Evolutionary conservation across 2,888 invertebrate species (phyloP), one percentile per base, ranked within the genome.

Genomic region (Lottia scabra): DNA sequence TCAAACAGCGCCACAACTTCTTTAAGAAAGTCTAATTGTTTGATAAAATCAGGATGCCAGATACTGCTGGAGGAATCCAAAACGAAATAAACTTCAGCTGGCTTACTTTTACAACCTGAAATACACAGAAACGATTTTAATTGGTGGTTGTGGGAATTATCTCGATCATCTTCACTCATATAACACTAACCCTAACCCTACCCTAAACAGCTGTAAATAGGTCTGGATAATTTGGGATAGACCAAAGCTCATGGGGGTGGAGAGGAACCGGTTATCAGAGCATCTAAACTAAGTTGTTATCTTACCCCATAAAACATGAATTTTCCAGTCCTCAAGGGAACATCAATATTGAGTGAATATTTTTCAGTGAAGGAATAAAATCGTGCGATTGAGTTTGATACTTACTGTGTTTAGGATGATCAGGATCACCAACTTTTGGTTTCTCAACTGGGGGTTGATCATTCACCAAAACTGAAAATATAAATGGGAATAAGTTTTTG

Each of bases 1-100:
- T 75, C 73, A 43, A 80, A 78, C 44, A 75, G 45, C 12, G 68
- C 72, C 6, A 75, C 70, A 2, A 81, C 76, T 63, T 78, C 68
- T 4, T 64, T 23, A 45, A 78, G 70, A 48, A 78, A 77, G 38
- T 71, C 27, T 19, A 75, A 45, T 48, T 76, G 75, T 38, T 72
- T 72, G 27, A 67, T 45, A n/a, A 72, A 74, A 27, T 71, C 63
- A 1, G 66, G 63, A 19, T 26, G 23, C 71, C 71, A 71, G 26
- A 74, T 74, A 43, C 74, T 74, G 67, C 70, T 78, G 12, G 78
- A 79, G 30, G 75, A 71, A 65, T 80, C 81, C 65, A 81, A 65
- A 12, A 79, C 62, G 65, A 81, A 79, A n/a, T 44, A 63, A 10
- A 72, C 56, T 12, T 56, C 72, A 1, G 65, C 68, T 65, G 68